Evolutionary conservation across 2,888 invertebrate species (phyloP).

Genomic region (Plebejus melissa): DNA sequence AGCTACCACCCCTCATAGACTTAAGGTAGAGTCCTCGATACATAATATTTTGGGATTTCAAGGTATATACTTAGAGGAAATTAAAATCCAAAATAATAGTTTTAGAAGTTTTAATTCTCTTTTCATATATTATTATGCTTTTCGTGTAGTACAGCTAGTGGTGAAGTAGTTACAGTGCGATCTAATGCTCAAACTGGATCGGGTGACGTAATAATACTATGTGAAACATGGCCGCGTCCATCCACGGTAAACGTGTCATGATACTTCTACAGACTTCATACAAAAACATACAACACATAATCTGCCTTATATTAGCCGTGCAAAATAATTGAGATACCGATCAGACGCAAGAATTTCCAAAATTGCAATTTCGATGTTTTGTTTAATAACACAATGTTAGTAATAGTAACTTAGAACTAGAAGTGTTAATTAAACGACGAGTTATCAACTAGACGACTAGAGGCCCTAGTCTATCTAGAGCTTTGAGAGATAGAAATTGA

Average conservation of each 20-base stretch:
- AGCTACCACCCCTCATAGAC: not conserved
- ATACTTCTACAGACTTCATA: not conserved
- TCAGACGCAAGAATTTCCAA: not conserved
- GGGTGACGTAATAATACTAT: not conserved
- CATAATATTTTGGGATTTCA: not conserved
- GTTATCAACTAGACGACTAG: not conserved
- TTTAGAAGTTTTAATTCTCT: conserved; percentile 26
- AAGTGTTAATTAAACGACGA: not conserved
- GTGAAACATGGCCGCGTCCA: not conserved
- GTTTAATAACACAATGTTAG: not conserved
- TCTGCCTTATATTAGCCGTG: not conserved
- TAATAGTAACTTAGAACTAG: not conserved
- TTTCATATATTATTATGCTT: conserved; percentile 20
- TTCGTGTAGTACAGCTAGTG: conserved; percentile 24
- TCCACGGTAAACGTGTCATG: not conserved
- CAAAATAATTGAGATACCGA: not conserved
- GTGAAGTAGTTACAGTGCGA: conserved; percentile 26
- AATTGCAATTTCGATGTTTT: conserved; percentile 14
- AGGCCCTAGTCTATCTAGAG: not conserved
- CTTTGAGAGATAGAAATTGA: not conserved
- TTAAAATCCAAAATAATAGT: conserved; percentile 6
- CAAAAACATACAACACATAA: not conserved
- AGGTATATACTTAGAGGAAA: not conserved
- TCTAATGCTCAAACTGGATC: conserved; percentile 9
- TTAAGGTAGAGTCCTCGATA: not conserved